Percentiles rank a stretch among this genome's conserved stretches.
Conservation (phyloP, 2,797 vertebrate species). For the Schizopygopsis pylzovi region DNA sequence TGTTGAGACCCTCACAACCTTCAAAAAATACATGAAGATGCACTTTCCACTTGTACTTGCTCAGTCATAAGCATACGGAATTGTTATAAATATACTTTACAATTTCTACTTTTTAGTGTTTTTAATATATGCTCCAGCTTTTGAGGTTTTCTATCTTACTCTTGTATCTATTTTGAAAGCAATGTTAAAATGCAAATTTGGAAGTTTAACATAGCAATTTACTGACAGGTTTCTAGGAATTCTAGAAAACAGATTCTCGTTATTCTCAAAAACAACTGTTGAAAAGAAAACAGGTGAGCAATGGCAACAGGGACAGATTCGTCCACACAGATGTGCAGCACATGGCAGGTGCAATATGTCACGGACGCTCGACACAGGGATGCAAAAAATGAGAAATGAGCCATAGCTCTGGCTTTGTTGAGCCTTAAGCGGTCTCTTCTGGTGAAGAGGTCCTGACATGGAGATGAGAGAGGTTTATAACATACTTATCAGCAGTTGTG, state of each 20-base stretch:
- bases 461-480: conserved; percentile 39
- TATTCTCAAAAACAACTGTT: conserved; percentile 1
- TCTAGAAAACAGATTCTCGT: not conserved
- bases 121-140: not conserved
- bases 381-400: conserved; percentile 49
- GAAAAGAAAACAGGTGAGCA: not conserved
- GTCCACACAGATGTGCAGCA: conserved; percentile 20
- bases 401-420: conserved; percentile 5
- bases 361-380: not conserved
- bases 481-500: conserved; percentile 58
- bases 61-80: not conserved
- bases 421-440: conserved; percentile 41
- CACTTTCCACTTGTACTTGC: not conserved
- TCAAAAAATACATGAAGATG: not conserved
- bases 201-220: not conserved
- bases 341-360: conserved; percentile 3
- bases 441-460: conserved; percentile 38
- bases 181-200: not conserved
- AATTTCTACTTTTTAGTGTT: not conserved
- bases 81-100: not conserved
- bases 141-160: not conserved
- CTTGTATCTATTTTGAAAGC: not conserved
- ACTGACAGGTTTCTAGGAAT: not conserved
- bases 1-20: not conserved
- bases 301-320: conserved; percentile 1